A percentile compares a stretch with the other conserved stretches of the same genome.
Conservation (phyloP, 1,140 invertebrate genomes). For the Ericerus pela region DNA sequence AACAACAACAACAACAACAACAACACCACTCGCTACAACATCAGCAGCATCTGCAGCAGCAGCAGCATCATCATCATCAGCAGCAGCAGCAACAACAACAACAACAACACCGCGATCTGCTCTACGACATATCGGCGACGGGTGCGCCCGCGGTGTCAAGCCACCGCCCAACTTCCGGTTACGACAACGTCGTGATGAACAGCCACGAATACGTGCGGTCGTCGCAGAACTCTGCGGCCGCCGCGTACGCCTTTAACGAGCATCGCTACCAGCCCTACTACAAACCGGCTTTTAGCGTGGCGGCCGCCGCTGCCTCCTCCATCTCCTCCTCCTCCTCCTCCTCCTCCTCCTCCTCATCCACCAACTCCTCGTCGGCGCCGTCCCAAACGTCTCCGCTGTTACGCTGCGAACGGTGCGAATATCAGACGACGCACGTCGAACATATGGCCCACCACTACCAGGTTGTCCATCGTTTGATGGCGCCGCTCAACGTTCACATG, state of each 20-base stretch:
- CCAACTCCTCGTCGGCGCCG: too few species aligned
- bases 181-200: not conserved
- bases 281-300: not conserved
- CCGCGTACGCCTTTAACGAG: not conserved
- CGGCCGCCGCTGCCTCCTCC: not conserved
- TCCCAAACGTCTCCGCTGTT: too few species aligned
- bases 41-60: too few species aligned
- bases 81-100: too few species aligned
- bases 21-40: not conserved
- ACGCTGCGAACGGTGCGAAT: not conserved
- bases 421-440: too few species aligned
- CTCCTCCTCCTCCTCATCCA: too few species aligned
- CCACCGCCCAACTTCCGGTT: too few species aligned
- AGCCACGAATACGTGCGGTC: not conserved
- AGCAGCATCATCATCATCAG: too few species aligned
- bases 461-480: not conserved
- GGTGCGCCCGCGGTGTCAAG: too few species aligned
- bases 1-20: conserved; percentile 10
- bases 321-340: too few species aligned
- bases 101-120: too few species aligned
- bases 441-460: not conserved
- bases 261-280: conserved; percentile 2
- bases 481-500: not conserved
- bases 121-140: too few species aligned
- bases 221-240: not conserved